Conservation (phyloP, 2,888 invertebrate genomes). For the Cylloceria caligata region DNA sequence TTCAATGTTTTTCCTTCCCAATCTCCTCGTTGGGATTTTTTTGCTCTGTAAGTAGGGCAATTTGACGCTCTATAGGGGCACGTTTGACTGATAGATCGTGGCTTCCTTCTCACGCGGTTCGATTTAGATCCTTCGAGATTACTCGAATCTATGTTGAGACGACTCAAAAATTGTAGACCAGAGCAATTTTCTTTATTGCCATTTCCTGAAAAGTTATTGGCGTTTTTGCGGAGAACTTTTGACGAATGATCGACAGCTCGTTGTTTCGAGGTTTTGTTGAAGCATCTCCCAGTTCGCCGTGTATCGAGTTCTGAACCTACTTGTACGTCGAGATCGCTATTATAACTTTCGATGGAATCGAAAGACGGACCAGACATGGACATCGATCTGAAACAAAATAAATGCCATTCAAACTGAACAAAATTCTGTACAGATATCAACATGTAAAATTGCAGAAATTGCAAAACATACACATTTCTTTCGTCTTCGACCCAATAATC, state of each 20-base stretch:
- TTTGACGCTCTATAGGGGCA: conserved; percentile 42
- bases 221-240: background rate
- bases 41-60: conserved; percentile 45
- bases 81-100: conserved; percentile 27
- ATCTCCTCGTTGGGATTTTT: conserved; percentile 22
- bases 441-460: background rate
- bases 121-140: conserved; percentile 25
- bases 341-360: conserved; percentile 34
- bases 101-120: conserved; percentile 11
- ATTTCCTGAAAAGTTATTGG: conserved; percentile 1
- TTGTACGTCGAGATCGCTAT: conserved; percentile 71
- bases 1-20: conserved; percentile 62
- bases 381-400: conserved; percentile 29
- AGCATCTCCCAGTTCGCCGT: conserved; percentile 4
- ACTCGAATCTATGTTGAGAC: conserved; percentile 23
- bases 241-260: conserved; percentile 15
- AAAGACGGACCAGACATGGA: conserved; percentile 17
- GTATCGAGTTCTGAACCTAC: conserved; percentile 60
- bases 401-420: background rate
- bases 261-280: conserved; percentile 50
- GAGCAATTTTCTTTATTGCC: background rate
- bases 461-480: conserved; percentile 29
- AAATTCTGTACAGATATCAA: background rate
- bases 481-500: conserved; percentile 71
- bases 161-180: conserved; percentile 18